Base-by-base conservation (phyloP, 2,888 invertebrate genomes). In the Tipula lateralis region DNA sequence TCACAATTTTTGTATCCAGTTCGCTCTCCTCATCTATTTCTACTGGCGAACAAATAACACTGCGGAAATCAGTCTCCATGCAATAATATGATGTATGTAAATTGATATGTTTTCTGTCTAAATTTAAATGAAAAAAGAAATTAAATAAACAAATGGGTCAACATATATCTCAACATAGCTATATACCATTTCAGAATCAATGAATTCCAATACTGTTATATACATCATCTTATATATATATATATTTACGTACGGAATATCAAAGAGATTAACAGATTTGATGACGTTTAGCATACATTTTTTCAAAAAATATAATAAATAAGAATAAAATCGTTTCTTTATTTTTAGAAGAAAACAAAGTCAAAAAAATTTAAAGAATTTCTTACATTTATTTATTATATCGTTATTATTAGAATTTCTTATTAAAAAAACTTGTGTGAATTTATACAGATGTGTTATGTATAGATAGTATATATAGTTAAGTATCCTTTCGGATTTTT, bases 181-280 rank as follows among this genome's bases (percentile, higher is more conserved):
- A 19, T 66, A 44, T 16, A 44, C n/a, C n/a, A 44, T 44, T 44
- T 24, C 24, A 66, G 19, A 66, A 66, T 66, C 66, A 66, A 66
- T 66, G 24, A 66, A 66, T 66, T 66, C 66, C 9, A 24, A 66
- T 24, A 24, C 66, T 66, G 66, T 66, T 66, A 66, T n/a, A n/a
- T 66, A 66, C 66, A 66, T 66, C 66, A 66, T 66, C 24, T 66
- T 66, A 66, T 2, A 66, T 2, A 66, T 44, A 36, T 9, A 36
- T 9, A 36, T 36, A 16, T 24, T 24, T 24, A 66, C 66, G 24
- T 24, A 66, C 24, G 24, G 24, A 66, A 66, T 66, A 66, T 66
- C 66, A 66, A 66, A 66, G 66, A 66, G 66, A 66, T 66, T 66
- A 66, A 66, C 66, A 24, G 66, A 66, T 66, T 66, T 66, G 66